phyloP scores from a whole-genome alignment of 2,888 invertebrate genomes.

The Standfussiana lucernea region DNA sequence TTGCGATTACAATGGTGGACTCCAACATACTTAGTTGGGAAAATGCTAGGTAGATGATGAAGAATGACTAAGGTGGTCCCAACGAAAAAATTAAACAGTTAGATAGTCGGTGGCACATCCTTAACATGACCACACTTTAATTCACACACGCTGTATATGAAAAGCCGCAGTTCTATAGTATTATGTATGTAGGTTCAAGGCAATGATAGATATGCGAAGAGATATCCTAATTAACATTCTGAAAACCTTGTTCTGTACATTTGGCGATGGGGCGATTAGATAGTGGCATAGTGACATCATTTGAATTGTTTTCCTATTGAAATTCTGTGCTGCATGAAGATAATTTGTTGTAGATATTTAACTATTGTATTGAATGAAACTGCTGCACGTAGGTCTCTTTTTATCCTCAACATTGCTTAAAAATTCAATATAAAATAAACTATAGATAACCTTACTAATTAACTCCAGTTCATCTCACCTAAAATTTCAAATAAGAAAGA shows the following conservation, averaged over 20 bases:
- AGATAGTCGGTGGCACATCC: no score
- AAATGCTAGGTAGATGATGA: neutral
- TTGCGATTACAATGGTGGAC: no score
- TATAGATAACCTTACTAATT: neutral
- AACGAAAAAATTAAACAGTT: no score
- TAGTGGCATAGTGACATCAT: constrained; percentile 31
- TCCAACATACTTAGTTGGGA: neutral
- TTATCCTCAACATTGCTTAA: neutral
- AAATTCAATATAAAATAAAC: neutral
- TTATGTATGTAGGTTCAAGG: constrained; percentile 51
- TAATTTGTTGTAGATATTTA: constrained; percentile 13
- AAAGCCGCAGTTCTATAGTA: no score
- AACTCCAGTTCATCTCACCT: neutral
- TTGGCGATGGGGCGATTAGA: constrained; percentile 35
- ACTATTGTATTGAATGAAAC: neutral
- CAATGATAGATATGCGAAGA: constrained; percentile 32
- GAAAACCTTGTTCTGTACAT: constrained; percentile 41
- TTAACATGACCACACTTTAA: neutral
- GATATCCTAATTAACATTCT: constrained; percentile 52
- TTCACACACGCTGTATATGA: no score
- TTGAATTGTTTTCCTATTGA: constrained; percentile 26
- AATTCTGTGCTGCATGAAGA: constrained; percentile 1
- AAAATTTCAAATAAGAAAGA: neutral
- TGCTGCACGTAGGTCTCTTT: neutral
- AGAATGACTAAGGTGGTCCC: no score